Evolutionary conservation across 2,113 vertebrate genomes (phyloP), one percentile per base, ranked within the genome.

Genomic region (Microcebus tavaratra): DNA sequence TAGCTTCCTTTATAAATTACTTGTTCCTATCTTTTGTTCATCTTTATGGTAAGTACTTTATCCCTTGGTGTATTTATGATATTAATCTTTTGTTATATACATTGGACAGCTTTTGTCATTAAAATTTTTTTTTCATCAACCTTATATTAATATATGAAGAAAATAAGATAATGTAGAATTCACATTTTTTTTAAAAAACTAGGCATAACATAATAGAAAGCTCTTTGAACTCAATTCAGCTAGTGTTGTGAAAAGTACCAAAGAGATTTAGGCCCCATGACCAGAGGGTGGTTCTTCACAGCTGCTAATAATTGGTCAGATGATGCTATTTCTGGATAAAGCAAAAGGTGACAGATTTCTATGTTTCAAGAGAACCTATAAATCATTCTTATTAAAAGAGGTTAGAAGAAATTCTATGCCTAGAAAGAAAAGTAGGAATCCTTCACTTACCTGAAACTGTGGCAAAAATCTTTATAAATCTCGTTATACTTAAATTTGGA

Each of bases 401-500:
- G 23, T 48, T 34, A 84, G 55, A 95, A 84, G 72, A 97, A 91
- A 97, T 90, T 85, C 55, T 93, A 39, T 79, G 39, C 67, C 82
- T 89, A 89, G 78, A 89, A 80, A 95, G 48, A 90, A 93, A 81
- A 93, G 65, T 25, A 79, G 13, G 7, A 95, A 67, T 84, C 65
- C 18, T 88, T 94, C 48, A 85, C 36, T 68, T 93, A 87, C 21
- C 29, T 92, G 78, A 97, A 95, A 95, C 6, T 88, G 29, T 93
- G n/a, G 50, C 20, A 50, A 78, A 85, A 91, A 81, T 89, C 85
- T 97, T 97, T 90, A 85, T 34, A 97, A 96, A 95, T 93, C 92
- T 97, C 36, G 31, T 88, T 75, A 59, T 83, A 87, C 82, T 97
- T 96, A 97, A 98, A 97, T 98, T 1, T 95, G 85, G 88, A 97